A percentile compares a stretch with the other conserved stretches of the same genome.
phyloP scores from a whole-genome alignment of 2,888 invertebrate genomes.

The Xanthia togata region DNA sequence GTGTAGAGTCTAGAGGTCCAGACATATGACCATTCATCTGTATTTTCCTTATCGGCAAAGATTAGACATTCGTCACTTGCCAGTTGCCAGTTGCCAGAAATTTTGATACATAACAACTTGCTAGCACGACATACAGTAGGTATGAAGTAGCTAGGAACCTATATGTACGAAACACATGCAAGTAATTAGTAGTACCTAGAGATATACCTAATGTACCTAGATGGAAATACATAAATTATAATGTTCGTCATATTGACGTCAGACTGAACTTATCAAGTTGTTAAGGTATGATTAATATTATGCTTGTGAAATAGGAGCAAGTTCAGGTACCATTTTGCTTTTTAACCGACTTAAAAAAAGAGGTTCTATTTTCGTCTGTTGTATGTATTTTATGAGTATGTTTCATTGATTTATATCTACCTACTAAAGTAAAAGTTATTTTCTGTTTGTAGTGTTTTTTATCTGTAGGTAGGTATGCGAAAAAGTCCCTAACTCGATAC shows the following conservation, averaged over 20 bases:
- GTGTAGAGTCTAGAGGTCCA: neutral
- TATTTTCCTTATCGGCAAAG: conserved; percentile 13
- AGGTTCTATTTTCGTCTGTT: no score
- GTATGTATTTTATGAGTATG: no score
- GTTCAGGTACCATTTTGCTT: no score
- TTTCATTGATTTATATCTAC: no score
- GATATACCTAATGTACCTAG: neutral
- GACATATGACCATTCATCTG: neutral
- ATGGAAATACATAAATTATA: neutral
- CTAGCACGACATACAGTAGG: neutral
- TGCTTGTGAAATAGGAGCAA: conserved; percentile 9
- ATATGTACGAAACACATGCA: conserved; percentile 7
- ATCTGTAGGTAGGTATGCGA: no score
- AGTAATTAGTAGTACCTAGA: conserved; percentile 19
- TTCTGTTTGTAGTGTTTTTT: no score
- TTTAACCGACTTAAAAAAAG: no score
- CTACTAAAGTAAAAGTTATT: no score
- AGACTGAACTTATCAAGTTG: conserved; percentile 20
- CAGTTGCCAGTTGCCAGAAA: no score
- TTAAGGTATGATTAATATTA: conserved; percentile 11
- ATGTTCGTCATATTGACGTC: conserved; percentile 26
- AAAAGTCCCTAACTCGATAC: no score
- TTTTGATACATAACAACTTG: neutral
- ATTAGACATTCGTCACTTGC: neutral
- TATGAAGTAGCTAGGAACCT: neutral